Evolutionary conservation across 2,888 invertebrate species (phyloP), one percentile per base, ranked within the genome.

Genomic region (Agrypnus murinus): DNA sequence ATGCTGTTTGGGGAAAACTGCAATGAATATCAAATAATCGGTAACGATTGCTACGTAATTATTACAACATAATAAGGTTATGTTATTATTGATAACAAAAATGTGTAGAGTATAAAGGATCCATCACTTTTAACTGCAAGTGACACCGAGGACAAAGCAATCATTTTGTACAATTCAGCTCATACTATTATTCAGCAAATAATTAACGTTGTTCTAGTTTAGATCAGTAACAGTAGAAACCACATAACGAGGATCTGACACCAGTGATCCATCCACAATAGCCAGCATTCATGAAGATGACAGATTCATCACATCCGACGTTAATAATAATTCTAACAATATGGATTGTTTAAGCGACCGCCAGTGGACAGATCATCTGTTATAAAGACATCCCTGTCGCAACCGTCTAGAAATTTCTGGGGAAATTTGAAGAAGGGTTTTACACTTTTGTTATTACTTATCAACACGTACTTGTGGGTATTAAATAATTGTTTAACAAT

Each of bases 291-390:
- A 73, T 70, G 73, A 73, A 78, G 80, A 80, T 82, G 81, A 81
- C 81, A 81, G 81, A 82, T 82, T 81, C 81, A 80, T 82, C 81
- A 81, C 78, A 77, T 77, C 77, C 79, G 81, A 82, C 81, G 80
- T 81, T 82, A 81, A 81, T 82, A 80, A 79, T 81, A 80, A 81
- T 79, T 79, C 77, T 72, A 75, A 75, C 77, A 78, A 80, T 81
- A 79, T 78, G 79, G 80, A 78, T 81, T 79, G 80, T 80, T 79
- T 80, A 77, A 76, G 77, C 75, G 75, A 78, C 76, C 76, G 75
- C 77, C 78, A 67, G 75, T 68, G 76, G 79, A 81, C 80, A 80
- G 77, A 80, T 79, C 79, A 80, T 80, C 80, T 78, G 78, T 79
- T 80, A 80, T 76, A 79, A 77, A 74, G 73, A 71, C 73, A 58